Percentiles rank a stretch among this genome's conserved stretches.
Evolutionary conservation across 2,797 vertebrate genomes (phyloP).

Genomic region (Pseudopleuronectes americanus): DNA sequence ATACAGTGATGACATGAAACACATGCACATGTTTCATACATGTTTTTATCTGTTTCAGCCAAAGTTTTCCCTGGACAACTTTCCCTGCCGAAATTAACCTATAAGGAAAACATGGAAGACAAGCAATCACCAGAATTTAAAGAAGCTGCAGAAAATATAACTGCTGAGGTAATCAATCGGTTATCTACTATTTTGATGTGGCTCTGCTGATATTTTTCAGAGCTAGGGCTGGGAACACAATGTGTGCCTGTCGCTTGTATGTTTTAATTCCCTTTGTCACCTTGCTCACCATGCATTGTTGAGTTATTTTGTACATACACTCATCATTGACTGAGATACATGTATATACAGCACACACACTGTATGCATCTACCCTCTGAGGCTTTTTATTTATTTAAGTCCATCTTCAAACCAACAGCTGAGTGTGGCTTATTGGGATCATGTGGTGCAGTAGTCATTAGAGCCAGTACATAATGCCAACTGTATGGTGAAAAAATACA

Average conservation of each 20-base stretch:
- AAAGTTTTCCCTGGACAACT: conserved; percentile 67
- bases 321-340: too few species aligned
- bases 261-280: background rate
- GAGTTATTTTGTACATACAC: background rate
- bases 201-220: background rate
- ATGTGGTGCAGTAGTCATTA: too few species aligned
- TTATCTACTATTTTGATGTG: background rate
- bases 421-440: too few species aligned
- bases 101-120: accelerated
- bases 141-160: accelerated
- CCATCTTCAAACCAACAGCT: too few species aligned
- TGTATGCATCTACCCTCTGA: too few species aligned
- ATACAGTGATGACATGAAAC: background rate
- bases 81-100: accelerated
- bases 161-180: background rate
- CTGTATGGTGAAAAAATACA: too few species aligned
- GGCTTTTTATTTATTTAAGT: too few species aligned
- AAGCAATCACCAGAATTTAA: background rate
- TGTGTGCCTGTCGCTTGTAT: background rate
- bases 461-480: too few species aligned
- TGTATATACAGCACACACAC: background rate
- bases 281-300: too few species aligned
- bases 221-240: background rate
- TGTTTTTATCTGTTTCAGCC: conserved; percentile 53
- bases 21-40: background rate